Conservation (phyloP, 2,888 invertebrate genomes). For the Tetranychus piercei region DNA sequence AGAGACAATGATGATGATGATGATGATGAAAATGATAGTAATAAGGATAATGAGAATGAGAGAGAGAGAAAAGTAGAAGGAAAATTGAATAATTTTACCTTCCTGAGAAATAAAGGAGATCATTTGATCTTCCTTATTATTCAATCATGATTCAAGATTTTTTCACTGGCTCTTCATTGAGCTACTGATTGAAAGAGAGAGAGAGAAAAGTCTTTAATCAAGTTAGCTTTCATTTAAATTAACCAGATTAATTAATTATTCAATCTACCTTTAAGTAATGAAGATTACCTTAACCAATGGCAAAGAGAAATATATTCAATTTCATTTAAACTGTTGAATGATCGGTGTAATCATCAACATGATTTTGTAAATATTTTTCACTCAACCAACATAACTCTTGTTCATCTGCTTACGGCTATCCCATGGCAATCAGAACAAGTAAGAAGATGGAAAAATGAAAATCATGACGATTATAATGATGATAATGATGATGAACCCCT, state of each 20-base stretch:
- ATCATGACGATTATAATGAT: not conserved
- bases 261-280: not conserved
- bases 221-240: not conserved
- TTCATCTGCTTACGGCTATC: not conserved
- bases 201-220: not conserved
- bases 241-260: not conserved
- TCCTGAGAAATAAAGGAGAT: not conserved
- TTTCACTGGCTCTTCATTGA: not conserved
- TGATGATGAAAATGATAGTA: not conserved
- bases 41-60: not conserved
- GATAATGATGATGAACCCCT: not conserved
- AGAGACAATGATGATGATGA: not conserved
- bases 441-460: not conserved
- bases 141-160: not conserved
- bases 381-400: not conserved
- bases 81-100: conserved; percentile 1
- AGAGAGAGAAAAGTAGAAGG: not conserved
- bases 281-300: not conserved
- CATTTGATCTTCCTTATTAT: not conserved
- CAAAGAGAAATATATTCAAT: not conserved
- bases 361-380: not conserved
- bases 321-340: not conserved
- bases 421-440: not conserved
- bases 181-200: not conserved
- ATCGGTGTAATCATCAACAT: not conserved